These are phyloP conservation scores for Tragulus kanchil DNA, from an alignment of 2,113 vertebrate genomes.

Conservation along the genomic window DNA sequence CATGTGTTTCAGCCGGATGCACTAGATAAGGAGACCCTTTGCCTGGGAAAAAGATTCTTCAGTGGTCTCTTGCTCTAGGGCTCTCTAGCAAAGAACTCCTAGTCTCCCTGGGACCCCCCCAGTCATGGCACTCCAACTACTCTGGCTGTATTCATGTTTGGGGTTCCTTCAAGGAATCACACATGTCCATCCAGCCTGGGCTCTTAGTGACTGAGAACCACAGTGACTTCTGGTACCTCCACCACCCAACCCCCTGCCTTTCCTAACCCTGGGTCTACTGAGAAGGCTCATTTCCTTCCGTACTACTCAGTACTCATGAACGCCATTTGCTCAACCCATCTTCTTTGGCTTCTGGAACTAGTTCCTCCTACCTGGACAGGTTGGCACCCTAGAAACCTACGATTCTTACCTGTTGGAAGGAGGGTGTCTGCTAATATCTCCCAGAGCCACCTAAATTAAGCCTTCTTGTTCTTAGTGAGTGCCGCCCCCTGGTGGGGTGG, in stretches of 20 bases:
- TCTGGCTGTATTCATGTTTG: not conserved
- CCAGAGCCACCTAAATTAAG: constrained; percentile 48
- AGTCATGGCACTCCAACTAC: not conserved
- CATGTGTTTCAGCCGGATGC: constrained; percentile 19
- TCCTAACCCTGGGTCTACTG: constrained; percentile 35
- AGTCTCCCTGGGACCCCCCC: not conserved
- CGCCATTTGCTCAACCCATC: not conserved
- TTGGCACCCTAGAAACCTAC: not conserved
- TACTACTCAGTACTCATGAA: not conserved
- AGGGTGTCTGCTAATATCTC: constrained; percentile 26
- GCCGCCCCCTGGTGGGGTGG: constrained; percentile 77
- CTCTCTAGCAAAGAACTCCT: constrained; percentile 46
- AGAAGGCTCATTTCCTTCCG: constrained; percentile 25
- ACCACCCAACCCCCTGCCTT: not conserved
- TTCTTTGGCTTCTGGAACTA: constrained; percentile 30
- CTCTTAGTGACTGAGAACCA: constrained; percentile 48
- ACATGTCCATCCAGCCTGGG: not conserved
- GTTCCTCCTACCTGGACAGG: not conserved
- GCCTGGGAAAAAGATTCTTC: constrained; percentile 26
- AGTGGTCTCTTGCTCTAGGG: constrained; percentile 15
- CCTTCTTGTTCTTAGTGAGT: constrained; percentile 73
- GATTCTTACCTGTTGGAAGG: not conserved
- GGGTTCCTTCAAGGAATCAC: constrained; percentile 31
- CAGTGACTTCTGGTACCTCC: not conserved
- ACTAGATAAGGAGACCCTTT: constrained; percentile 58